phyloP scores from a whole-genome alignment of 2,888 invertebrate genomes.

The Dryocosmus kuriphilus region DNA sequence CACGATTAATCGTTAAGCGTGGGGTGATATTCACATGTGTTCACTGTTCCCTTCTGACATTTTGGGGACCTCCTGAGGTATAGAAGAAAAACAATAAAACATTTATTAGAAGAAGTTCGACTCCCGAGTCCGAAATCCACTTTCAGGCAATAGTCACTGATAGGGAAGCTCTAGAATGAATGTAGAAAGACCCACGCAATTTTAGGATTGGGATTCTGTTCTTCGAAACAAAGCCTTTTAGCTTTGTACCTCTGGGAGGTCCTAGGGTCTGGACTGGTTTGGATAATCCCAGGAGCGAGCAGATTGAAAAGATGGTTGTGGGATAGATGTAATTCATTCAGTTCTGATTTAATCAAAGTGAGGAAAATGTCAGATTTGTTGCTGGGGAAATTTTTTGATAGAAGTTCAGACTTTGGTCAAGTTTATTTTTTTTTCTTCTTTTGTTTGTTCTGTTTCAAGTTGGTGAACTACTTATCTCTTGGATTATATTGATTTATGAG shows the following conservation, averaged over 20 bases:
- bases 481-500: conserved; percentile 1
- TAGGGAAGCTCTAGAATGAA: neutral
- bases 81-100: neutral
- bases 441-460: neutral
- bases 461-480: neutral
- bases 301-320: neutral
- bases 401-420: neutral
- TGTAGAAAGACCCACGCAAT: neutral
- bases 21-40: conserved; percentile 61
- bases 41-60: neutral
- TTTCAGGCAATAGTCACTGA: neutral
- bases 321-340: neutral
- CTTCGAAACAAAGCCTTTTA: neutral
- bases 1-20: conserved; percentile 59
- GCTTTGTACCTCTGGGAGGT: conserved; percentile 15
- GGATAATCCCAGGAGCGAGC: neutral
- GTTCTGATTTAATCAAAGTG: neutral
- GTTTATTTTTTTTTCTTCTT: too few relatives aligned
- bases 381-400: neutral
- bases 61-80: neutral
- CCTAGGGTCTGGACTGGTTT: neutral
- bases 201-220: neutral
- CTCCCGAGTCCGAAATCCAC: neutral
- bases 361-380: neutral
- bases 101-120: neutral